Evolutionary conservation across 2,113 vertebrate genomes (phyloP).

Genomic region (Hystrix cristata): DNA sequence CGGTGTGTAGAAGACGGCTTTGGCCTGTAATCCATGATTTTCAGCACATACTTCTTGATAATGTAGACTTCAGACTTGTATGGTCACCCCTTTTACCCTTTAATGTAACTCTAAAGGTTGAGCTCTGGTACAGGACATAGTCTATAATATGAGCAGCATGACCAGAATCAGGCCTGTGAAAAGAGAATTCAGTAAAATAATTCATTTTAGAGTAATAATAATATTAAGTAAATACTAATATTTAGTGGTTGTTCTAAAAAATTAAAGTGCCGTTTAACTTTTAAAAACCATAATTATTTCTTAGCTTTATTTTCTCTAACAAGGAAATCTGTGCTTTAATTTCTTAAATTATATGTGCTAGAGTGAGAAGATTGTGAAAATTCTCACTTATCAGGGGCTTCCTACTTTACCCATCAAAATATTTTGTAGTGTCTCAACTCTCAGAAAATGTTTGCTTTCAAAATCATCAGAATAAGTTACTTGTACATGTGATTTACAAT

Average conservation of each 20-base stretch:
- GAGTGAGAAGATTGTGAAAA: constrained; percentile 36
- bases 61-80: background rate
- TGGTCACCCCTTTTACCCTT: background rate
- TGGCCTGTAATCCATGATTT: background rate
- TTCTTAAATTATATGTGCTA: constrained; percentile 2
- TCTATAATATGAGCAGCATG: background rate
- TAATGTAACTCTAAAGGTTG: background rate
- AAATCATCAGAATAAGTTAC: constrained; percentile 10
- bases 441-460: background rate
- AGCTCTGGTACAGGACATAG: background rate
- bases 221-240: background rate
- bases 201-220: background rate
- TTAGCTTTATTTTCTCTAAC: constrained; percentile 47
- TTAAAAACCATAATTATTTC: constrained; percentile 24
- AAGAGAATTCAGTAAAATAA: constrained; percentile 45
- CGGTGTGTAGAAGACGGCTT: background rate
- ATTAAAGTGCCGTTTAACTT: constrained; percentile 20
- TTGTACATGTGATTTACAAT: background rate
- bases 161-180: background rate
- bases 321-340: constrained; percentile 49
- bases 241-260: constrained; percentile 33
- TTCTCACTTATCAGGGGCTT: constrained; percentile 22
- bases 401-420: background rate
- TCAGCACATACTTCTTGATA: background rate
- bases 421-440: background rate